These are phyloP conservation scores for Ptyas mucosa DNA, from an alignment of 2,113 vertebrate genomes.

Conservation along the genomic window DNA sequence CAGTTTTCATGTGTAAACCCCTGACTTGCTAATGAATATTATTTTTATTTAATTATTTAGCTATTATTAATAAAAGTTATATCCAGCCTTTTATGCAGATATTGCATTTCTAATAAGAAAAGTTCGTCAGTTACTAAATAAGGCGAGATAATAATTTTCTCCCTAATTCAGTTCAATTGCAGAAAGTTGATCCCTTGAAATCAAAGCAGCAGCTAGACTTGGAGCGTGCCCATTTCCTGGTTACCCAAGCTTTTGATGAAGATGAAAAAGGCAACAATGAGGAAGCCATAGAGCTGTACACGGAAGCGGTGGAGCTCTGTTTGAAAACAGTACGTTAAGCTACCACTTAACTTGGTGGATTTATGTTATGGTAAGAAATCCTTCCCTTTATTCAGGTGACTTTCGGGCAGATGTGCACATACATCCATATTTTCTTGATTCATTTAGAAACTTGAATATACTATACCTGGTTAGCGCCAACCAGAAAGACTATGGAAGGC, in stretches of 20 bases:
- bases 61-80: background rate
- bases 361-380: conserved; percentile 66
- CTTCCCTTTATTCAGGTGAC: conserved; percentile 51
- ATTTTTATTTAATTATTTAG: background rate
- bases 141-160: background rate
- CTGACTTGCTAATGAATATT: background rate
- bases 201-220: conserved; percentile 92
- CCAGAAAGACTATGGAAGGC: background rate
- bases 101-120: background rate
- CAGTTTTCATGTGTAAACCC: background rate
- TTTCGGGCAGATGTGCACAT: conserved; percentile 35
- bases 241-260: conserved; percentile 96
- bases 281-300: conserved; percentile 93
- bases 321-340: conserved; percentile 84
- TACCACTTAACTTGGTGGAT: conserved; percentile 62
- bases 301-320: conserved; percentile 95
- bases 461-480: background rate
- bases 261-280: conserved; percentile 90
- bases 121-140: background rate
- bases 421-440: background rate
- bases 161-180: conserved; percentile 78
- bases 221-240: conserved; percentile 93
- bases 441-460: background rate
- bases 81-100: background rate
- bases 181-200: conserved; percentile 89